Conservation (phyloP, 2,113 vertebrate species). For the Hyla sarda region DNA sequence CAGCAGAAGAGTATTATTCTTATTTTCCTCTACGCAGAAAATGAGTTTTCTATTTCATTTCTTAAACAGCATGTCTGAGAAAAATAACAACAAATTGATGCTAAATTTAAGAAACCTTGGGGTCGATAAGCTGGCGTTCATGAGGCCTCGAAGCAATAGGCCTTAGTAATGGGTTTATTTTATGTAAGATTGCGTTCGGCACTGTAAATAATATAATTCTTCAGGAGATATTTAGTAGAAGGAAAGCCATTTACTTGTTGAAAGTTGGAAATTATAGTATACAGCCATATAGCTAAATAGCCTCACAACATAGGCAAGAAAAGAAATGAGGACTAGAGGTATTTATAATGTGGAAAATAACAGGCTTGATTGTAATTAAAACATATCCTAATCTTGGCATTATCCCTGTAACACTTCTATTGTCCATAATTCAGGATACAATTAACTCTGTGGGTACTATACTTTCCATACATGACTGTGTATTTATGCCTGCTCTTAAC, state of each 20-base stretch:
- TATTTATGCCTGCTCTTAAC: neutral
- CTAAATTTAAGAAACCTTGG: neutral
- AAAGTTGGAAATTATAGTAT: slow-evolving; percentile 15
- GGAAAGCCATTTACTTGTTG: neutral
- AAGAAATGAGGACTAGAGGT: neutral
- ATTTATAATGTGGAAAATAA: neutral
- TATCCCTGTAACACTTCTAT: neutral
- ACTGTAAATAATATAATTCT: neutral
- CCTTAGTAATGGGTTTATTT: slow-evolving; percentile 18
- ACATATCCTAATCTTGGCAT: neutral
- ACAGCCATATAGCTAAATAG: neutral
- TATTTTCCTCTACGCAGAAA: neutral
- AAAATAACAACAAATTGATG: slow-evolving; percentile 15
- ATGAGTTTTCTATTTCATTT: neutral
- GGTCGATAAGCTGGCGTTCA: neutral
- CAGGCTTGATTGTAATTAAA: neutral
- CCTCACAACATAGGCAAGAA: slow-evolving; percentile 8
- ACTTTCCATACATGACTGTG: neutral
- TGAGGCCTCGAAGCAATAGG: neutral
- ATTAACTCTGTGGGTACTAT: neutral
- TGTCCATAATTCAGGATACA: neutral
- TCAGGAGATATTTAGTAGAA: neutral
- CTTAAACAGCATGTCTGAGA: neutral
- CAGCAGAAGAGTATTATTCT: neutral
- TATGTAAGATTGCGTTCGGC: neutral